A percentile compares a stretch with the other conserved stretches of the same genome.
phyloP scores from a whole-genome alignment of 2,113 vertebrate genomes.

The Paradisaea rubra region DNA sequence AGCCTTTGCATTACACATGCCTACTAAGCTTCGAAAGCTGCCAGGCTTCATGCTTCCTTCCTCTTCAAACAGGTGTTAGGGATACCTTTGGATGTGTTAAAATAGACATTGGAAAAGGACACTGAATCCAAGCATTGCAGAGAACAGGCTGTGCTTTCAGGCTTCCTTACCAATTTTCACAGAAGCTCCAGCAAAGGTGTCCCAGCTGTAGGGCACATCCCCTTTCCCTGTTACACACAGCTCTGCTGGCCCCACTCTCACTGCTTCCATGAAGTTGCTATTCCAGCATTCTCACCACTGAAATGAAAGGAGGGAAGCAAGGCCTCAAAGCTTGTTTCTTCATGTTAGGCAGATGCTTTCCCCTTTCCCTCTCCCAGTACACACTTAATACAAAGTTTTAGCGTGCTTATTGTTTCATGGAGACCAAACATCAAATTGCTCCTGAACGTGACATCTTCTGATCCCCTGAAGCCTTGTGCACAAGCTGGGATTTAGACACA shows the following conservation, averaged over 20 bases:
- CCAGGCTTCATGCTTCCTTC: not conserved
- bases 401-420: not conserved
- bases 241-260: not conserved
- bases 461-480: not conserved
- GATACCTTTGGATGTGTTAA: not conserved
- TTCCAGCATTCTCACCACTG: not conserved
- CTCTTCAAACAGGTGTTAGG: not conserved
- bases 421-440: not conserved
- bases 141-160: not conserved
- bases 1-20: not conserved
- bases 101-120: not conserved
- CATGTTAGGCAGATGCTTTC: not conserved
- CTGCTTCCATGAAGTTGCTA: not conserved
- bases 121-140: fast-evolving
- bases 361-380: not conserved
- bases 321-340: not conserved
- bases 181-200: not conserved
- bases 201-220: not conserved
- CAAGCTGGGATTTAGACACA: not conserved
- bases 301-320: not conserved
- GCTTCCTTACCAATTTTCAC: not conserved
- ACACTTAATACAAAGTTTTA: not conserved
- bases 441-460: not conserved
- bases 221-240: not conserved
- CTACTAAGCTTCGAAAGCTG: not conserved